Evolutionary conservation across 2,888 invertebrate species (phyloP), one percentile per base, ranked within the genome.

Genomic region (Chalcosyrphus nemorum): DNA sequence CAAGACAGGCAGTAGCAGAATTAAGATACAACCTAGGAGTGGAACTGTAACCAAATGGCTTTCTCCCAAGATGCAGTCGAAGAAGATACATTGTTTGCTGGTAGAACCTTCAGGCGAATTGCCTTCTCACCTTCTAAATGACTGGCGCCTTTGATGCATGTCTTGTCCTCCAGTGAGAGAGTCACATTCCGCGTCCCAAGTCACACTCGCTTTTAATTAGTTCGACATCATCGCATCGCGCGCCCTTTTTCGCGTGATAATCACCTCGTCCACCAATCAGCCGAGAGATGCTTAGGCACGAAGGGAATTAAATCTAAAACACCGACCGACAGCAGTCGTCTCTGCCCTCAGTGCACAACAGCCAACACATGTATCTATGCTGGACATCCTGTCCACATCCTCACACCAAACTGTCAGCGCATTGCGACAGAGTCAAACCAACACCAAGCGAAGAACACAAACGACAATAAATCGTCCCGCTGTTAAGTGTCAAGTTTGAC

Each of bases 401-500:
- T 72, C 72, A 74, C 78, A 78, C 72, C 66, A 74, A 80, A 75
- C 70, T 84, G 84, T 84, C 84, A 80, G 2, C n/a, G 27, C 6
- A 24, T 4, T 47, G 57, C 47, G 47, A 57, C 21, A 71, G 17
- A 56, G 56, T 21, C 17, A 19, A 43, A 32, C 52, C 70, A 71
- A 68, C 68, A 52, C 47, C 45, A 7, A n/a, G n/a, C n/a, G n/a
- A n/a, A n/a, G n/a, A n/a, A n/a, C n/a, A n/a, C n/a, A n/a, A 61
- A 32, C 65, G 80, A 65, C 70, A 84, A 85, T 85, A 85, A 85
- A 85, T 85, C 85, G 75, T 85, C 84, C 45, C 70, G 65, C 80
- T 80, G 80, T 80, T 35, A 85, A 71, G 61, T 85, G 85, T 85
- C 85, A 85, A 59, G 71, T 81, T 85, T 81, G 81, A 85, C 85